Base-by-base conservation (phyloP, 1,140 invertebrate genomes). In the Danaus melanippus region DNA sequence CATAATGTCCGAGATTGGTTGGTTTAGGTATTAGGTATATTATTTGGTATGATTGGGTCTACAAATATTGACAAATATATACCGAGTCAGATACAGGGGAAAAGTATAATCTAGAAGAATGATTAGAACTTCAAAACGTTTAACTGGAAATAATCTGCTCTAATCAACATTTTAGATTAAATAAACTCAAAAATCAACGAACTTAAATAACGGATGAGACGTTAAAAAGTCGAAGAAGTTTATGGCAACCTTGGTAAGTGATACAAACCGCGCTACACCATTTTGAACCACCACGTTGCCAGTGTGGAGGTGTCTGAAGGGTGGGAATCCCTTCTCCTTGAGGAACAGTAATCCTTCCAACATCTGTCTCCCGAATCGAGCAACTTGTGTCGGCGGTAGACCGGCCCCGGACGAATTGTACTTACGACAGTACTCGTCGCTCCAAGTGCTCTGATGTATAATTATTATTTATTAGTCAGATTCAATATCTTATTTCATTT, bases 281-380 rank as follows among this genome's bases (percentile, higher is more conserved):
- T 97, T 96, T 71, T 97, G 95, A 12, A 97, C 89, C 59, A 97
- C 93, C 8, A 97, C 92, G 87, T 98, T 98, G 32, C 95, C 95
- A 21, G 94, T 93, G 79, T 97, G 96, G 46, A 98, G 84, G 87
- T 97, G 94, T 40, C 92, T 90, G 64, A 95, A 95, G 5, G 91
- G 91, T 7, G 96, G 95, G 81, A 97, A 97, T 32, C 95, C 94
- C 67, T 94, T 92, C 62, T 96, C 94, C 71, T 94, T 92, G 1
- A 97, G 88, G 78, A 96, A 97, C 9, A 96, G 82, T 46, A 98
- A 79, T 0, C 94, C 96, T 86, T 96, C 95, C 21, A 98, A 76
- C 52, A 97, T 92, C 80, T 98, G 96, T 1, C 94, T 89, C 8
- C 96, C 96, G 74, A 97, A 90, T 64, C 93, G 89, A 74, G 95